Base-by-base conservation (phyloP, 2,888 invertebrate genomes). In the Leptinotarsa tumamoca region DNA sequence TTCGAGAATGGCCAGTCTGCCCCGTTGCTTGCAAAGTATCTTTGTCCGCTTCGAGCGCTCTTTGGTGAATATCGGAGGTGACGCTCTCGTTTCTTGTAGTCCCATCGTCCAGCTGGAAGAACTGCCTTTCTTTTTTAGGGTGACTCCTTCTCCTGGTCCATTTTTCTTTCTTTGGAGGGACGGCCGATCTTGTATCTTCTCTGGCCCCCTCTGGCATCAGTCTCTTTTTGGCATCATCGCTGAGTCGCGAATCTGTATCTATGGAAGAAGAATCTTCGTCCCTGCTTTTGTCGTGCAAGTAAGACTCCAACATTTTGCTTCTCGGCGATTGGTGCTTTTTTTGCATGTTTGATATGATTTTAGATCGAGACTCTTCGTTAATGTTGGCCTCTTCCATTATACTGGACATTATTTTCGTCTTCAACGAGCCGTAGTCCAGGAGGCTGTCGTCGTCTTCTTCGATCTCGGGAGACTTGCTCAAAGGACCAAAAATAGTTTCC, bases 331-430 rank as follows among this genome's bases (percentile, higher is more conserved):
- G 56, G n/a, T 61, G 63, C 15, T 56, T 68, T 21, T 74, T 75
- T 52, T 79, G 56, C 18, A 79, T 75, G 66, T 74, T 78, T 0
- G 77, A 70, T 78, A 76, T 72, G 50, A 77, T 79, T 58, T 71
- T 78, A 13, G 63, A 18, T 63, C 77, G 77, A 7, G 76, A 75
- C 77, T 76, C 79, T 58, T 78, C 76, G 56, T 73, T 70, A 52
- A 75, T 77, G 21, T 82, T 79, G 15, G 74, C 76, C 67, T 83
- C 82, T 17, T 81, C 80, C 5, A 78, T 76, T n/a, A 87, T 79
- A 80, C 86, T 87, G 17, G 84, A 84, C 84, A 86, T 86, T 71
- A 87, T 80, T 68, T 85, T 85, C 43, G 83, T 83, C 76, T 87
- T 87, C 67, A 87, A 23, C 27, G 33, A 33, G 33, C 63, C n/a